These are phyloP conservation scores for Boulengeromyrus knoepffleri DNA, from an alignment of 2,113 vertebrate genomes.

Conservation along the genomic window DNA sequence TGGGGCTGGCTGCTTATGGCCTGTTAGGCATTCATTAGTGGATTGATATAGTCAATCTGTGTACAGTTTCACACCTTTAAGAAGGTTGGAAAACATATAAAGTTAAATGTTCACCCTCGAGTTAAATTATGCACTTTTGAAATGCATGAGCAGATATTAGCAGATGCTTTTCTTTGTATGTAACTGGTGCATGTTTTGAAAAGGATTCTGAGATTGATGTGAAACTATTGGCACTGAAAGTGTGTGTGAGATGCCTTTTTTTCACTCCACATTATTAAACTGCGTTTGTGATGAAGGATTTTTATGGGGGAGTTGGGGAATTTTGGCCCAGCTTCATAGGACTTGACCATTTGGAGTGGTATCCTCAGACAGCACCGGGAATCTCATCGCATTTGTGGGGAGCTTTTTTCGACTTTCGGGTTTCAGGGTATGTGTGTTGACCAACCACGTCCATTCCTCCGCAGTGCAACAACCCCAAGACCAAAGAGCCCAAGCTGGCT, in stretches of 20 bases:
- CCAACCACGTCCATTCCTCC: slow-evolving; percentile 33
- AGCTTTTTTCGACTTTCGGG: not conserved
- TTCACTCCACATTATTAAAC: not conserved
- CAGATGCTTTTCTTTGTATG: not conserved
- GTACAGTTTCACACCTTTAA: not conserved
- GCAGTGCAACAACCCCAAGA: slow-evolving; percentile 96
- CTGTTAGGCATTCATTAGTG: not conserved
- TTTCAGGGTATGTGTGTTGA: not conserved
- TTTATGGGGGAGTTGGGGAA: not conserved
- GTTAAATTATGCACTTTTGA: not conserved
- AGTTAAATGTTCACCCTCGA: not conserved
- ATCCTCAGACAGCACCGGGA: not conserved
- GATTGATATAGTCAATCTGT: not conserved
- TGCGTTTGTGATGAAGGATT: not conserved
- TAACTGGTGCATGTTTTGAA: not conserved
- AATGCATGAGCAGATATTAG: not conserved
- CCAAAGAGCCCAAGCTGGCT: slow-evolving; percentile 91
- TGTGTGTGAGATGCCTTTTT: not conserved
- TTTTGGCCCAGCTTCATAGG: not conserved
- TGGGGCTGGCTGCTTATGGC: not conserved
- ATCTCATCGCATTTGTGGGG: not conserved
- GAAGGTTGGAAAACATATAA: no score
- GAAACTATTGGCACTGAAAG: not conserved
- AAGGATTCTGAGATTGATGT: not conserved
- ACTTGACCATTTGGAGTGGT: not conserved